A percentile compares a stretch with the other conserved stretches of the same genome.
These are phyloP conservation scores for Melospiza georgiana DNA, from an alignment of 2,113 vertebrate species.

Conservation along the genomic window DNA sequence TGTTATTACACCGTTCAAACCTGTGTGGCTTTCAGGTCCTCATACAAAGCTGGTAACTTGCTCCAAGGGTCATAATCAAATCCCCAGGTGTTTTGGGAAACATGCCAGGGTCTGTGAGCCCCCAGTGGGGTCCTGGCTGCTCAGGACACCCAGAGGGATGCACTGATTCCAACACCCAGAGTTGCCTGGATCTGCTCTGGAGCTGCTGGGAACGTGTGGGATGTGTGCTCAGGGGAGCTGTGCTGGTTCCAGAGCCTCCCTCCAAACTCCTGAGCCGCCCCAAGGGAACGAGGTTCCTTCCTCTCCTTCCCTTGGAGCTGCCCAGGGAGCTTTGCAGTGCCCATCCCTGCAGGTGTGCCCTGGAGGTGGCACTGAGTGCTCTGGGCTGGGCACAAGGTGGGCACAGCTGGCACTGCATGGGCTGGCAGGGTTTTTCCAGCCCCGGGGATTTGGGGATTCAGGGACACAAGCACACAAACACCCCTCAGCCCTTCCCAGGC, in stretches of 20 bases:
- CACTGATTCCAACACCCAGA: too few species aligned
- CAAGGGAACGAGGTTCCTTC: background rate
- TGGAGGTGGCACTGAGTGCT: too few species aligned
- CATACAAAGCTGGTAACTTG: too few species aligned
- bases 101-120: too few species aligned
- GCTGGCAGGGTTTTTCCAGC: background rate
- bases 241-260: background rate
- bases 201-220: rapidly evolving
- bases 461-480: background rate
- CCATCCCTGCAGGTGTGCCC: background rate
- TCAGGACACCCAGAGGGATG: too few species aligned
- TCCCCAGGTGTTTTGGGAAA: too few species aligned
- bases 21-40: too few species aligned
- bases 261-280: background rate
- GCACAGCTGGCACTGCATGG: background rate
- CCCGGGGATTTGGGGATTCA: background rate
- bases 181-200: rapidly evolving
- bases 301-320: background rate
- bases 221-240: too few species aligned
- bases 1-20: too few species aligned
- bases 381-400: too few species aligned
- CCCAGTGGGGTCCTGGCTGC: too few species aligned
- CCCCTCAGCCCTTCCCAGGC: background rate
- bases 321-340: background rate
- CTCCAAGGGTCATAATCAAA: too few species aligned